Evolutionary conservation across 2,797 vertebrate genomes (phyloP).

Genomic region (Sebastes wilsoni): DNA sequence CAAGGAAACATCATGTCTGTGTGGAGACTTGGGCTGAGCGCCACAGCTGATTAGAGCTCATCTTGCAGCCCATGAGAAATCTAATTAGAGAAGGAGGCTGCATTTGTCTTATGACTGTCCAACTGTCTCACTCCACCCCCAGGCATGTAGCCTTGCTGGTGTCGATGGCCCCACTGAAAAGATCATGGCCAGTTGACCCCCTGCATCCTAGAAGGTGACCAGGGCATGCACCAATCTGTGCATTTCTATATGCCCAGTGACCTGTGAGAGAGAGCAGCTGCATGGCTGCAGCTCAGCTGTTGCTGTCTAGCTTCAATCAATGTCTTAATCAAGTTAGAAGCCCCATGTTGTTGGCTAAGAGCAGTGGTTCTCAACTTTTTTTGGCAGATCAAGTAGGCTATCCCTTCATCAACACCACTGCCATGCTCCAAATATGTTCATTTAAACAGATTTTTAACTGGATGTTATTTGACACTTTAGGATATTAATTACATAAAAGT

Average conservation of each 20-base stretch:
- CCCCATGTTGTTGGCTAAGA: conserved; percentile 5
- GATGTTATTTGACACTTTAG: not conserved
- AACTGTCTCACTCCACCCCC: conserved; percentile 37
- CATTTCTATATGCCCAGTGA: conserved; percentile 1
- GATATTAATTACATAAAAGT: not conserved
- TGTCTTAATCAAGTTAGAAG: conserved; percentile 20
- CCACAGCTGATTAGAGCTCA: conserved; percentile 59
- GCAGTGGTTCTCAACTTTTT: not conserved
- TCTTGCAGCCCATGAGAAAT: conserved; percentile 63
- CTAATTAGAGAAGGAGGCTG: conserved; percentile 65
- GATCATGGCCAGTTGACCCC: conserved; percentile 32
- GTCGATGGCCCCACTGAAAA: conserved; percentile 17
- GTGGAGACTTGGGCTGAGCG: conserved; percentile 25
- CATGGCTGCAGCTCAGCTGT: conserved; percentile 17
- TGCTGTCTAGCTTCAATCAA: not conserved
- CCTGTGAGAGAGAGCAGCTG: conserved; percentile 32
- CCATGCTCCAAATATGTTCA: not conserved
- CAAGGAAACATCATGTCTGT: conserved; percentile 43
- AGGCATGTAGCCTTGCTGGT: conserved; percentile 24
- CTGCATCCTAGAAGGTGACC: conserved; percentile 20
- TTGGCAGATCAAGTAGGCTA: not conserved
- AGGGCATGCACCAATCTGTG: not conserved
- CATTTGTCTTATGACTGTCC: conserved; percentile 67
- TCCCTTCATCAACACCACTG: not conserved
- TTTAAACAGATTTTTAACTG: not conserved